These are phyloP conservation scores for Dipodomys merriami DNA, from an alignment of 2,113 vertebrate genomes.

Conservation along the genomic window DNA sequence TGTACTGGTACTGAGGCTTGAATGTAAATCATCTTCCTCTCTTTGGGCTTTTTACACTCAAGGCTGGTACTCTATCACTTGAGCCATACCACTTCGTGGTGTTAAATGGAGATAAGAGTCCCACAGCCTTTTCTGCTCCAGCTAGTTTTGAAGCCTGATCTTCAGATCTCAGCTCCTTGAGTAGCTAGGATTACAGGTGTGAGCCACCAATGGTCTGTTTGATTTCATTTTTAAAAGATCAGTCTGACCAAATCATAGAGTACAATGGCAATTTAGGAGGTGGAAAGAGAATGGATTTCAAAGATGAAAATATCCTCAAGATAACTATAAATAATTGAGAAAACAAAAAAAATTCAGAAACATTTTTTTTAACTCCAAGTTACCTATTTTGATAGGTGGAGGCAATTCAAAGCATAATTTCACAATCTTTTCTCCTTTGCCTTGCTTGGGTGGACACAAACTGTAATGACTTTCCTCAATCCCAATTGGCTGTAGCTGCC, in stretches of 20 bases:
- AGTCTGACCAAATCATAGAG: background rate
- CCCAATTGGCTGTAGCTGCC: constrained; percentile 46
- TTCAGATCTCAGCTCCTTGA: too few species aligned
- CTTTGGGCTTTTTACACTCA: too few species aligned
- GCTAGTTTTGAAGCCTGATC: too few species aligned
- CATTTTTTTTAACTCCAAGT: constrained; percentile 39
- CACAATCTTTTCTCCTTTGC: constrained; percentile 50
- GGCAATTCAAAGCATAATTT: constrained; percentile 65
- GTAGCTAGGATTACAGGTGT: too few species aligned
- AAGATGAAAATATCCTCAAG: constrained; percentile 44
- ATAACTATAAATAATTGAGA: constrained; percentile 52
- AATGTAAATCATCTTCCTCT: too few species aligned
- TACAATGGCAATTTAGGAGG: background rate
- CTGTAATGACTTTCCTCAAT: constrained; percentile 63
- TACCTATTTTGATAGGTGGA: constrained; percentile 49
- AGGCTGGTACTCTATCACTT: too few species aligned
- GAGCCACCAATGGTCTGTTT: too few species aligned
- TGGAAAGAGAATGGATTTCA: constrained; percentile 10
- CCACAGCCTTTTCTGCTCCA: too few species aligned
- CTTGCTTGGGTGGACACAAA: constrained; percentile 67
- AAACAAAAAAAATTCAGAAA: constrained; percentile 9
- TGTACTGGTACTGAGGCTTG: too few species aligned
- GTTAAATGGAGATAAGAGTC: too few species aligned
- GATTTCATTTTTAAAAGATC: constrained; percentile 9
- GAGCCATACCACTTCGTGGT: too few species aligned